These are phyloP conservation scores for Monochamus alternatus DNA, from an alignment of 2,888 invertebrate species.

Conservation along the genomic window DNA sequence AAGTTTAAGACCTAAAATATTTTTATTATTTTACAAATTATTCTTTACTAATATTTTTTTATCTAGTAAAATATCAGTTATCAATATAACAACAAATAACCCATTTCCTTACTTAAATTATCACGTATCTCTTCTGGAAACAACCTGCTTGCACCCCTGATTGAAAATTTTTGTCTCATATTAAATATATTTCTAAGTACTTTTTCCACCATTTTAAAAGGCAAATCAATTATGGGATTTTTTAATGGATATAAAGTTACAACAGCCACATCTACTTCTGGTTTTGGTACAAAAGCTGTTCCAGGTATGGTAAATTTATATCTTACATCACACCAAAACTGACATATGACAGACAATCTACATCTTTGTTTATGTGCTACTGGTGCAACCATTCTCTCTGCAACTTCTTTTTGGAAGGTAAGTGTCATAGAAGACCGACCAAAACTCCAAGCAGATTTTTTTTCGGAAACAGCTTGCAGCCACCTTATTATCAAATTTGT, in stretches of 20 bases:
- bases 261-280: conserved; percentile 97
- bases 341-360: conserved; percentile 92
- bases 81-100: no score
- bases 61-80: no score
- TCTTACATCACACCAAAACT: conserved; percentile 89
- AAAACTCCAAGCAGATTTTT: conserved; percentile 83
- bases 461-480: conserved; percentile 85
- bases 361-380: conserved; percentile 82
- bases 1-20: conserved; percentile 71
- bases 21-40: no score
- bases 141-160: conserved; percentile 80
- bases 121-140: conserved; percentile 82
- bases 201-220: conserved; percentile 92
- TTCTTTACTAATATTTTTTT: no score
- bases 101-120: conserved; percentile 74
- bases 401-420: conserved; percentile 98
- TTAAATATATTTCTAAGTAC: conserved; percentile 89
- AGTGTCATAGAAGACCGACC: conserved; percentile 91
- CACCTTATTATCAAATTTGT: conserved; percentile 93
- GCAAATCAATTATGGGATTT: conserved; percentile 79
- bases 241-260: conserved; percentile 89
- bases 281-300: conserved; percentile 91
- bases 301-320: conserved; percentile 93
- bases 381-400: conserved; percentile 89
- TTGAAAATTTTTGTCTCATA: conserved; percentile 89